Evolutionary conservation across 2,888 invertebrate genomes (phyloP).

Genomic region (Lucinisca nassula): DNA sequence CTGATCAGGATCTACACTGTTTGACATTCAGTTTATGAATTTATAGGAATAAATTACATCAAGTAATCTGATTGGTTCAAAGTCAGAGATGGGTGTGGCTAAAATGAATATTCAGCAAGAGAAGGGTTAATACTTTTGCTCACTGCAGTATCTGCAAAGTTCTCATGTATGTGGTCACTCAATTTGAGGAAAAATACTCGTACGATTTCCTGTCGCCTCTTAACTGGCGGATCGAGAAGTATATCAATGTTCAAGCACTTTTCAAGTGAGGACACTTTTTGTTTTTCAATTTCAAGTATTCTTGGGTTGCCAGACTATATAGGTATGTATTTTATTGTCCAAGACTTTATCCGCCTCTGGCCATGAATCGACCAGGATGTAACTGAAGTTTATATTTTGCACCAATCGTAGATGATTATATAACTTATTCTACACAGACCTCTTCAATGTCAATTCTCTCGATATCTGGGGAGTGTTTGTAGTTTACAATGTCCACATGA

Average conservation of each 20-base stretch:
- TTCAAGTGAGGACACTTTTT: neutral
- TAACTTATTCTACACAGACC: neutral
- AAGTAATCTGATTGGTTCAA: too few relatives aligned
- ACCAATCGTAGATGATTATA: slow-evolving; percentile 2
- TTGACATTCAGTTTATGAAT: too few relatives aligned
- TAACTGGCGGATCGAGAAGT: neutral
- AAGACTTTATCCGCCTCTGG: neutral
- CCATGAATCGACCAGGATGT: neutral
- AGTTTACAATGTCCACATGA: slow-evolving; percentile 10
- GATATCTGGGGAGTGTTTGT: neutral
- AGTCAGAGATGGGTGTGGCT: too few relatives aligned
- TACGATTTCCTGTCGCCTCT: neutral
- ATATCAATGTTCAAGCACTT: neutral
- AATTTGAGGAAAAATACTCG: slow-evolving; percentile 2
- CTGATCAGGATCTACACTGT: too few relatives aligned
- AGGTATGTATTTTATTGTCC: neutral
- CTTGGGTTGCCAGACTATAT: neutral
- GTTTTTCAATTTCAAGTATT: neutral
- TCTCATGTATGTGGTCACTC: slow-evolving; percentile 3
- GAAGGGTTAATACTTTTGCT: too few relatives aligned
- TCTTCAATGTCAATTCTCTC: neutral
- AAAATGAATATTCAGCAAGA: too few relatives aligned
- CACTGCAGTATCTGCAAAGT: too few relatives aligned
- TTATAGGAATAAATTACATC: too few relatives aligned
- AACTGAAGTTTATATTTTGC: neutral